Evolutionary conservation across 2,113 vertebrate genomes (phyloP).

Genomic region (Notechis scutatus): DNA sequence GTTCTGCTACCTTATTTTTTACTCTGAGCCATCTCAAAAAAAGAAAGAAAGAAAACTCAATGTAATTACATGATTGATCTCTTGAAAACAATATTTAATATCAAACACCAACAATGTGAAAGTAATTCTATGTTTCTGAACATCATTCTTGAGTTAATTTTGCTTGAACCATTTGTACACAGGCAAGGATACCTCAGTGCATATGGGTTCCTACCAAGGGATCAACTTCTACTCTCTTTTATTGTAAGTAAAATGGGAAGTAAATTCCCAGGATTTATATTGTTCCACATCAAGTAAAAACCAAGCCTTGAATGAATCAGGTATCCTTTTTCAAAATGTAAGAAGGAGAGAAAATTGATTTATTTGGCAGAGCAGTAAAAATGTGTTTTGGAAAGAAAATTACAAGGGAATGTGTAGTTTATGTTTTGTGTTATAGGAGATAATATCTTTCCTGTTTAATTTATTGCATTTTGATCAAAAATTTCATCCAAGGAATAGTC

Average conservation of each 20-base stretch:
- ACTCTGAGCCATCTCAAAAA: conserved; percentile 11
- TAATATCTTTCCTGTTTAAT: neutral
- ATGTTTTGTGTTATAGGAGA: neutral
- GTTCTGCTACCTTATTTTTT: conserved; percentile 3
- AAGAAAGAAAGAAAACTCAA: neutral
- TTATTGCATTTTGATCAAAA: neutral
- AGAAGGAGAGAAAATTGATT: neutral
- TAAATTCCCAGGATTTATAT: conserved; percentile 6
- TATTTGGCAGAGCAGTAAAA: neutral
- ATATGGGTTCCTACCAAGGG: conserved; percentile 23
- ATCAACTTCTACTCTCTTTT: conserved; percentile 8
- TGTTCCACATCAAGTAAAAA: neutral
- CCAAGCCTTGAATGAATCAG: neutral
- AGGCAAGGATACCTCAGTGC: conserved; percentile 43
- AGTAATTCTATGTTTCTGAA: conserved; percentile 53
- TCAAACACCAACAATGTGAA: conserved; percentile 22
- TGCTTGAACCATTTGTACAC: conserved; percentile 41
- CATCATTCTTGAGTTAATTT: conserved; percentile 53
- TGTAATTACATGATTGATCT: conserved; percentile 60
- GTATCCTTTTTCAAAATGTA: neutral
- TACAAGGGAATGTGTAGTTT: neutral
- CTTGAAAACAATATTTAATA: conserved; percentile 57
- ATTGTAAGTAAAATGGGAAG: neutral
- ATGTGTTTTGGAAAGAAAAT: neutral
- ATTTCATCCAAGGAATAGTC: neutral